phyloP scores from a whole-genome alignment of 2,113 vertebrate species.

The Cyanoderma ruficeps region DNA sequence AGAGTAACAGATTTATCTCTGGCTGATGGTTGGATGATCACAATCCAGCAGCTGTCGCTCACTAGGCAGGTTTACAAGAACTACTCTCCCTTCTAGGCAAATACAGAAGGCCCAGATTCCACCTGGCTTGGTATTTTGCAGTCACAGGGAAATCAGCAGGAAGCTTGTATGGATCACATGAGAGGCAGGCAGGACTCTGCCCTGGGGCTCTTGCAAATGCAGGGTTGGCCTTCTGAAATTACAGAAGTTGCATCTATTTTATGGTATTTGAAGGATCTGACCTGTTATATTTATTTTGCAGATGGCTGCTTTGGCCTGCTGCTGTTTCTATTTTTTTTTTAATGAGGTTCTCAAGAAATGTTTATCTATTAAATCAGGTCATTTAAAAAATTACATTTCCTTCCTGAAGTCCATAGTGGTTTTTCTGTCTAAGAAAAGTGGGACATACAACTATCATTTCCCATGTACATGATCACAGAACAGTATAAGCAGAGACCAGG shows the following conservation, averaged over 20 bases:
- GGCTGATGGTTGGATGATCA: neutral
- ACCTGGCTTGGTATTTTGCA: conserved; percentile 16
- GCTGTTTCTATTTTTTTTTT: conserved; percentile 13
- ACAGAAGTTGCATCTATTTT: conserved; percentile 2
- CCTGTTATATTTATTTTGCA: conserved; percentile 40
- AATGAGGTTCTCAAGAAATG: conserved; percentile 24
- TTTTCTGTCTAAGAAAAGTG: conserved; percentile 28
- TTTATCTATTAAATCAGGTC: conserved; percentile 41
- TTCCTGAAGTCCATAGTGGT: neutral
- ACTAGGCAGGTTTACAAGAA: conserved; percentile 9
- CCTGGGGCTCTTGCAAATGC: neutral
- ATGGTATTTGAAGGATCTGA: neutral
- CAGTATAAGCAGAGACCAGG: neutral
- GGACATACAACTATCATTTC: neutral
- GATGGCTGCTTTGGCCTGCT: conserved; percentile 26
- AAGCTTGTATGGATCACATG: neutral
- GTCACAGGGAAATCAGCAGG: conserved; percentile 12
- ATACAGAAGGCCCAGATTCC: conserved; percentile 8
- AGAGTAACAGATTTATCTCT: neutral
- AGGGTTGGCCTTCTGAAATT: neutral
- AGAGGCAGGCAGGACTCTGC: neutral
- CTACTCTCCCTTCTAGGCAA: conserved; percentile 39
- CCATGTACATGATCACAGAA: neutral
- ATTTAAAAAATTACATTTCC: conserved; percentile 49
- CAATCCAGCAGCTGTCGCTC: neutral